Evolutionary conservation across 2,113 vertebrate genomes (phyloP), one percentile per base, ranked within the genome.

Genomic region (Mesembrinibis cayennensis): DNA sequence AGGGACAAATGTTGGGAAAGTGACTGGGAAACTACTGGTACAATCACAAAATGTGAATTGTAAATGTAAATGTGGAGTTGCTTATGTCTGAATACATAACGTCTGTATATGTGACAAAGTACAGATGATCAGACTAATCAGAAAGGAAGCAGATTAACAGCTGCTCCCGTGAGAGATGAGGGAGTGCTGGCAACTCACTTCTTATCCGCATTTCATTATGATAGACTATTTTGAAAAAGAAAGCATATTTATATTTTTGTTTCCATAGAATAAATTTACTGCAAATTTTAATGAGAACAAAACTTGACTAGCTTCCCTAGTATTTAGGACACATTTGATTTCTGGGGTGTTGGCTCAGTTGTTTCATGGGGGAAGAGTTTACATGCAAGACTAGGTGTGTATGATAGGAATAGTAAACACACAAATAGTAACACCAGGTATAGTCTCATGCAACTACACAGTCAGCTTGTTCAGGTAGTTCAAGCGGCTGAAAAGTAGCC

Each of bases 21-120:
- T 11, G 19, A 36, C 36, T 47, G 30, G 14, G 29, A 76, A 89
- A 52, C 7, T 53, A 16, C 15, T 62, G 34, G 23, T 83, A 42
- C 23, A 69, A 44, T 5, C 34, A 27, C 1, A 0, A 5, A 32
- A 5, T 5, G 4, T 29, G 18, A 69, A 44, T 12, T 66, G 20
- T 50, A 29, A 69, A 56, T 53, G 26, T 21, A 74, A 52, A 72
- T 20, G 4, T 65, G 18, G 63, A 73, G 11, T 26, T 67, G 4
- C 19, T 90, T 42, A 14, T 42, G 6, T 59, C 23, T 82, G 53
- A 86, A 63, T 21, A 77, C 2, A 5, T 4, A 6, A 34, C 9
- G 2, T 3, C 13, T 63, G 2, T 29, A 29, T 11, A 14, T 18
- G 16, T 40, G 29, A 53, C 1, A 4, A 83, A 62, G 19, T 13